Evolutionary conservation across 2,888 invertebrate genomes (phyloP).

Genomic region (Iselma pallidipennis): DNA sequence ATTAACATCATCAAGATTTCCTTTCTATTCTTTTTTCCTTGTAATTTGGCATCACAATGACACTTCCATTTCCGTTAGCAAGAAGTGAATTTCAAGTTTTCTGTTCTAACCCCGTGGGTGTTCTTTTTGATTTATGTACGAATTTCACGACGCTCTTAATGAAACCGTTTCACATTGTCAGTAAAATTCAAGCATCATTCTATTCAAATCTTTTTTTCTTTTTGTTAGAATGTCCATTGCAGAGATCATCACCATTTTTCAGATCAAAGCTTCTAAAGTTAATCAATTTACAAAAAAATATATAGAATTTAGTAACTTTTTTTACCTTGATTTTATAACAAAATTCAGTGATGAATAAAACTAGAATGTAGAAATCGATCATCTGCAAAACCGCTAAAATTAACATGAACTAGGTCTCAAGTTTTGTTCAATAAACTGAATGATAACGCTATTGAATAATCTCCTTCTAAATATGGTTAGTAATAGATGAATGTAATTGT

Average conservation of each 20-base stretch:
- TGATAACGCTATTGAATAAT: background rate
- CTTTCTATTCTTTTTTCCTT: background rate
- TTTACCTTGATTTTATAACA: no score
- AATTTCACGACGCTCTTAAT: background rate
- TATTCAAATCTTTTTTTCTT: background rate
- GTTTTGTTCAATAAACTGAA: background rate
- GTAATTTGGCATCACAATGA: background rate
- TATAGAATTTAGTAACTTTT: no score
- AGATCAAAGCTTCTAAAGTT: no score
- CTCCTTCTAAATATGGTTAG: background rate
- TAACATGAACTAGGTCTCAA: background rate
- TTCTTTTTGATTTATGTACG: background rate
- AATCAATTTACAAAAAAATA: no score
- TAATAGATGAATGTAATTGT: background rate
- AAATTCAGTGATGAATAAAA: no score
- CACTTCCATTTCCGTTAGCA: background rate
- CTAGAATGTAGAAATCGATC: no score
- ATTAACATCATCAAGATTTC: background rate
- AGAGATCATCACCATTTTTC: no score
- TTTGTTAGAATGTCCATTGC: no score
- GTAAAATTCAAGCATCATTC: background rate
- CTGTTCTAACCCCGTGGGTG: background rate
- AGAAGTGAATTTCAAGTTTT: background rate
- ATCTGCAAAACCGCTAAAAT: background rate
- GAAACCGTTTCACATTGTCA: background rate